A percentile compares a stretch with the other conserved stretches of the same genome.
Conservation (phyloP, 2,797 vertebrate genomes). For the Tauraco hartlaubi region DNA sequence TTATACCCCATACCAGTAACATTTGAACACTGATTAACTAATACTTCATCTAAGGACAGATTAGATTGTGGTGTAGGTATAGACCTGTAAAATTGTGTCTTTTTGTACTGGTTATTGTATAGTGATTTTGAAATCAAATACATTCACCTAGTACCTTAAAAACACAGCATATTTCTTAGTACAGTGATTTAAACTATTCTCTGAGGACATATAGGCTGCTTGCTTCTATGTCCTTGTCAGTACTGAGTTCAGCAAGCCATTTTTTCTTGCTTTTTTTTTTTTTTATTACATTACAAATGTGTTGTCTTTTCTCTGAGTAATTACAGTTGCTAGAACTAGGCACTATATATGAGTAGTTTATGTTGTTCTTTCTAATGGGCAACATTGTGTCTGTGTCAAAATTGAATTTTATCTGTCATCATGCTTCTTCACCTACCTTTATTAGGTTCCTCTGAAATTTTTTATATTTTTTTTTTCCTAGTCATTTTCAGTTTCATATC, state of each 20-base stretch:
- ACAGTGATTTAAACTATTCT: neutral
- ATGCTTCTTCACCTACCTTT: neutral
- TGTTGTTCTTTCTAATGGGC: neutral
- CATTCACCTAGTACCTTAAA: neutral
- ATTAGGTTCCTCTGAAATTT: neutral
- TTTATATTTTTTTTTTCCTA: neutral
- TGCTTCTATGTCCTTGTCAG: neutral
- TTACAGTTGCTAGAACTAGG: neutral
- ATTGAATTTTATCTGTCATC: neutral
- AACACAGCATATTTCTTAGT: neutral
- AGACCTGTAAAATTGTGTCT: neutral
- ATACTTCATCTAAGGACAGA: neutral
- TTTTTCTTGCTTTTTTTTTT: neutral
- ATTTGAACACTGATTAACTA: neutral
- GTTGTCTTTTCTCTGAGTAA: neutral
- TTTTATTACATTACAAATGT: neutral
- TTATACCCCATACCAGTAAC: neutral
- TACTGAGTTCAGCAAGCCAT: neutral
- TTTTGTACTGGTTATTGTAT: neutral
- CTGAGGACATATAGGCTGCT: neutral
- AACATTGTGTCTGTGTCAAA: neutral
- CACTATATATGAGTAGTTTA: neutral
- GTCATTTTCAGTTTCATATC: neutral
- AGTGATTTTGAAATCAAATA: neutral
- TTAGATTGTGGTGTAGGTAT: neutral